Base-by-base conservation (phyloP, 2,113 vertebrate genomes). In the Taurulus bubalis region DNA sequence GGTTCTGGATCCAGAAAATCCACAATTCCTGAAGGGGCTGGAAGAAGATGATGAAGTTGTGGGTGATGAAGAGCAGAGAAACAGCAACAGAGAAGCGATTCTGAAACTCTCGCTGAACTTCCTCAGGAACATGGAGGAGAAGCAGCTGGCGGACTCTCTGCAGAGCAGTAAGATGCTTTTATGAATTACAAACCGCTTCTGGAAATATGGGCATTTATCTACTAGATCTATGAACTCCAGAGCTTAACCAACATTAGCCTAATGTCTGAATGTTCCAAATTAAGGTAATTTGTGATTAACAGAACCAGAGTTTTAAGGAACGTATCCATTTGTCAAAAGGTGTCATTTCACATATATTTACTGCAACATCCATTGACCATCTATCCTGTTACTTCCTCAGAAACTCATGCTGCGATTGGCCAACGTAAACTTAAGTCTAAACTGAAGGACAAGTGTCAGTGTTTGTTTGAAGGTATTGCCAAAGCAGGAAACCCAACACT, bases 121-220 rank as follows among this genome's bases (percentile, higher is more conserved):
- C 75, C n/a, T 77, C 42, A 87, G 45, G 58, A 70, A 32, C 47
- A 62, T 69, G 18, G 79, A 85, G 12, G 62, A 81, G 4, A 64
- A 70, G 6, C 16, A 60, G 56, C 42, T 87, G 62, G 85, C 83
- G n/a, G 75, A 85, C 30, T 12, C 16, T 66, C 74, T 90, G 45
- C 65, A 77, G 45, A 79, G 26, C n/a, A 78, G 85, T 90, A 63
- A 84, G 80, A 75, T n/a, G 1, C 0, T 24, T 58, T 75, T 18
- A 36, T n/a, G n/a, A n/a, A n/a, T n/a, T n/a, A n/a, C n/a, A n/a
- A n/a, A n/a, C n/a, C n/a, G n/a, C n/a, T n/a, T n/a, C n/a, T n/a
- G n/a, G n/a, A n/a, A n/a, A n/a, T n/a, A n/a, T 58, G 1, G 4
- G 10, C 10, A 24, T 18, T 56, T 3, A 22, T 59, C 14, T 42